These are phyloP conservation scores for Lasiommata megera DNA, from an alignment of 2,888 invertebrate genomes.

Conservation along the genomic window DNA sequence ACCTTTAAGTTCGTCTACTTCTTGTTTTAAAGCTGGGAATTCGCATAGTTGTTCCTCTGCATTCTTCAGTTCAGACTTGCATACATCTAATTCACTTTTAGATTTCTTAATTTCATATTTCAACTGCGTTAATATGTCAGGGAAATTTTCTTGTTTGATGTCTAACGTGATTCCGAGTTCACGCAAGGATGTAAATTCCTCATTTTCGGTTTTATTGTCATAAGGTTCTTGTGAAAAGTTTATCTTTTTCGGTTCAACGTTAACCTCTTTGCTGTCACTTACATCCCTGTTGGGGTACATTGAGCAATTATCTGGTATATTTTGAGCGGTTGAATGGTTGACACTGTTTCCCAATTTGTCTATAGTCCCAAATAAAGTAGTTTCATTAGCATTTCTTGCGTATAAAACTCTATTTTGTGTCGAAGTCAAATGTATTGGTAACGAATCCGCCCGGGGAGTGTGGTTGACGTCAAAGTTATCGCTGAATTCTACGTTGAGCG, in stretches of 20 bases:
- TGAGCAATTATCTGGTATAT: conserved; percentile 71
- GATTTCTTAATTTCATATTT: conserved; percentile 81
- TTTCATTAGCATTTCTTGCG: conserved; percentile 73
- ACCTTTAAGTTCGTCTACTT: conserved; percentile 70
- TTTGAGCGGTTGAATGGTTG: conserved; percentile 54
- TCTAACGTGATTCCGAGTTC: conserved; percentile 76
- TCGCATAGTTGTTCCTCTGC: conserved; percentile 79
- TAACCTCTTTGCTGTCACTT: conserved; percentile 58
- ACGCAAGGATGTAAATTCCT: conserved; percentile 75
- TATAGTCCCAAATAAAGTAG: conserved; percentile 56
- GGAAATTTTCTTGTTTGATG: conserved; percentile 66
- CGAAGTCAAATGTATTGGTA: conserved; percentile 66
- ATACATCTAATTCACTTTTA: conserved; percentile 75
- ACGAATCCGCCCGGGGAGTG: conserved; percentile 65
- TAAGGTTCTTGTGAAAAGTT: conserved; percentile 66
- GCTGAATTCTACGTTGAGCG: conserved; percentile 56
- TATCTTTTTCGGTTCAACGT: conserved; percentile 72
- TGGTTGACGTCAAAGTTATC: conserved; percentile 56
- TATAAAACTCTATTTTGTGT: conserved; percentile 64
- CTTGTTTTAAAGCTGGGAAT: conserved; percentile 73
- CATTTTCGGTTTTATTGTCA: conserved; percentile 58
- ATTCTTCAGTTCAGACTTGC: conserved; percentile 75
- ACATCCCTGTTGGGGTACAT: conserved; percentile 73
- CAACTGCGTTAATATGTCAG: conserved; percentile 67
- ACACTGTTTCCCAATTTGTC: conserved; percentile 46